Conservation (phyloP, 1,140 invertebrate genomes). For the Ladona fulva region DNA sequence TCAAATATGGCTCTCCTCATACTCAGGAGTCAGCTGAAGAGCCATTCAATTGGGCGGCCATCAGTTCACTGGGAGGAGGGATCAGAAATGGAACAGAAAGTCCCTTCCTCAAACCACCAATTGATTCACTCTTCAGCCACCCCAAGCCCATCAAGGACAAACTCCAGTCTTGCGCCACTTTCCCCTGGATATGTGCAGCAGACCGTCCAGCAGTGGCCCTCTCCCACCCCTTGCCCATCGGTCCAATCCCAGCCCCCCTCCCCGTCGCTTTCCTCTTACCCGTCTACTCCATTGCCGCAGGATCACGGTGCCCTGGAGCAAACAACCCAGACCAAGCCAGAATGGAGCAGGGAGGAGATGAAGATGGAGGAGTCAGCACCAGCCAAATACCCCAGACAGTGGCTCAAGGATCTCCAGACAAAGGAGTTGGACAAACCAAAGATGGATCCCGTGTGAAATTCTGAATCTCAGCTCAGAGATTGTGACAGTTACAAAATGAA, state of each 20-base stretch:
- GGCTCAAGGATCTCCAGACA: neutral
- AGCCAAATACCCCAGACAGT: neutral
- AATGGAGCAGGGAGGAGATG: neutral
- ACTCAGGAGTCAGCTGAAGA: neutral
- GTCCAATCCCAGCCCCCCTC: neutral
- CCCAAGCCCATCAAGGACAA: neutral
- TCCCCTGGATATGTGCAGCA: neutral
- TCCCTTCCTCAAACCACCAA: neutral
- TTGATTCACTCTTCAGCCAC: neutral
- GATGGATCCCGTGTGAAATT: neutral
- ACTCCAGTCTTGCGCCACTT: neutral
- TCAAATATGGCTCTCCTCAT: neutral
- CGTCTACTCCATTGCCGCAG: slow-evolving; percentile 6
- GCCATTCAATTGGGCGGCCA: neutral
- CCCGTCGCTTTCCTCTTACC: neutral
- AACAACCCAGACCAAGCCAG: neutral
- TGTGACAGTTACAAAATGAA: neutral
- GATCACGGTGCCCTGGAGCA: neutral
- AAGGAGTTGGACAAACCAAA: neutral
- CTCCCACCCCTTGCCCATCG: neutral
- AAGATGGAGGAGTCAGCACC: neutral
- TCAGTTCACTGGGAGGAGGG: slow-evolving; percentile 6
- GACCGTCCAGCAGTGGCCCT: neutral
- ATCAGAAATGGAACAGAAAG: neutral
- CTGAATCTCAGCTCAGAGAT: neutral